A percentile compares a stretch with the other conserved stretches of the same genome.
Evolutionary conservation across 2,797 vertebrate species (phyloP).

Genomic region (Siniperca obscura): DNA sequence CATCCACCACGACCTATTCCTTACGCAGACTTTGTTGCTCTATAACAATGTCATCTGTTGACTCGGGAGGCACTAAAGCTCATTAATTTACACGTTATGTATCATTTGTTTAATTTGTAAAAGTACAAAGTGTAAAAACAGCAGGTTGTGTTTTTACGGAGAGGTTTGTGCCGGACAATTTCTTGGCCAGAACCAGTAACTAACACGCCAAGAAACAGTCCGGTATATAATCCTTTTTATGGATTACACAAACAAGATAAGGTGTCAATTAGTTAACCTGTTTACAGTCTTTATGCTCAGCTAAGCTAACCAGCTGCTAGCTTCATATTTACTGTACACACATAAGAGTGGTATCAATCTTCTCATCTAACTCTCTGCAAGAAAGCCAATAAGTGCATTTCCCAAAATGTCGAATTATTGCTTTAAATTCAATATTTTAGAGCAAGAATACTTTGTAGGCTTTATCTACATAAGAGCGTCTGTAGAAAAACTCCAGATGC

Average conservation of each 20-base stretch:
- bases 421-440: constrained; percentile 3
- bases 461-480: background rate
- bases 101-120: background rate
- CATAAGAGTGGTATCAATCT: background rate
- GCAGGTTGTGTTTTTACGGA: background rate
- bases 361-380: background rate
- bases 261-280: too few species aligned
- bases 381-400: background rate
- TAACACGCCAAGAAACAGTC: background rate
- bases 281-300: background rate
- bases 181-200: background rate
- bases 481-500: background rate
- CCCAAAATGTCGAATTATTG: background rate
- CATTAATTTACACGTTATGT: background rate
- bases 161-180: background rate
- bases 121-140: background rate
- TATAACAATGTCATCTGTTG: too few species aligned
- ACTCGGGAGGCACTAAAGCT: too few species aligned
- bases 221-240: background rate
- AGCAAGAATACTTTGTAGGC: background rate
- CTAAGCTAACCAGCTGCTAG: background rate
- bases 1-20: too few species aligned
- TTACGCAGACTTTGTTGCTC: too few species aligned
- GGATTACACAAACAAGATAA: background rate
- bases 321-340: background rate